Evolutionary conservation across 2,888 invertebrate species (phyloP).

Genomic region (Azorinus chamasolen): DNA sequence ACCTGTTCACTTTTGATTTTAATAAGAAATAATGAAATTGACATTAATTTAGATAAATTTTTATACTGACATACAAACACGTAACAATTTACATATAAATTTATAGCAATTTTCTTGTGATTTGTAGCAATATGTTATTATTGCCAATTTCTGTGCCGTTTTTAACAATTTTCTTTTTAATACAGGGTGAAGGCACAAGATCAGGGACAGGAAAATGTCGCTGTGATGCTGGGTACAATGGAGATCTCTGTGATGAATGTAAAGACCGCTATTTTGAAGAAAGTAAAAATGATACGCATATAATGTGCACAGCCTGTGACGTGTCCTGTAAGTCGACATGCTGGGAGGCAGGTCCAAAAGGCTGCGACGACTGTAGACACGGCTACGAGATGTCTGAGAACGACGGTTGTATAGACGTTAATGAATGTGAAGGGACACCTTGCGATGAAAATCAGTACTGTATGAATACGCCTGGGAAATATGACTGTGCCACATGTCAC

Average conservation of each 20-base stretch:
- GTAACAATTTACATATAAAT: too few species aligned
- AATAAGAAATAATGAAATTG: too few species aligned
- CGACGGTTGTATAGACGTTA: conserved; percentile 93
- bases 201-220: conserved; percentile 96
- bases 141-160: too few species aligned
- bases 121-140: too few species aligned
- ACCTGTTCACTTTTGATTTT: too few species aligned
- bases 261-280: conserved; percentile 89
- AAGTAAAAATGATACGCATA: conserved; percentile 77
- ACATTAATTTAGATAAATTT: too few species aligned
- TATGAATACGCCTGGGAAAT: conserved; percentile 95
- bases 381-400: conserved; percentile 93
- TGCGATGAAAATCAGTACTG: conserved; percentile 92
- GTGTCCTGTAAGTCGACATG: conserved; percentile 92
- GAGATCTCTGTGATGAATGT: conserved; percentile 93
- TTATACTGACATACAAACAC: too few species aligned
- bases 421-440: conserved; percentile 91
- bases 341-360: conserved; percentile 89
- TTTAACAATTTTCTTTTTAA: too few species aligned
- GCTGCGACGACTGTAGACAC: conserved; percentile 89
- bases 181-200: conserved; percentile 94
- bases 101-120: too few species aligned
- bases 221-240: conserved; percentile 94
- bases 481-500: conserved; percentile 92
- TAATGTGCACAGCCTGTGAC: conserved; percentile 91